Evolutionary conservation across 2,113 vertebrate species (phyloP).

Genomic region (Microtus richardsoni): DNA sequence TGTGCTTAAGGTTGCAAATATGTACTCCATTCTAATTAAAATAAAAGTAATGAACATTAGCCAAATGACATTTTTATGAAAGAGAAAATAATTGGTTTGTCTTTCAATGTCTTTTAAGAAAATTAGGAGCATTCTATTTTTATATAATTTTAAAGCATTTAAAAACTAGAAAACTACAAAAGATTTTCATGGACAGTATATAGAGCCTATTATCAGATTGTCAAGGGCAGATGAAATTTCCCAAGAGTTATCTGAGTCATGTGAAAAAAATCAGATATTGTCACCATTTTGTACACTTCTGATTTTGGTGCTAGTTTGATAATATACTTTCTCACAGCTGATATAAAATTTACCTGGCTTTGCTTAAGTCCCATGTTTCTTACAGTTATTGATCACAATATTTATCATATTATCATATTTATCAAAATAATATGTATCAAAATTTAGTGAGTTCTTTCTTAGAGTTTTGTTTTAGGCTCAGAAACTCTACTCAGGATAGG

Average conservation of each 20-base stretch:
- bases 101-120: slow-evolving; percentile 11
- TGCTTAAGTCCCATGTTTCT: slow-evolving; percentile 24
- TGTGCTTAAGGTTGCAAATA: slow-evolving; percentile 12
- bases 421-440: not conserved
- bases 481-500: not conserved
- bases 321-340: not conserved
- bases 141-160: slow-evolving; percentile 16
- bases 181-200: not conserved
- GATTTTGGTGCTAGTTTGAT: slow-evolving; percentile 40
- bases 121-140: not conserved
- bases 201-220: not conserved
- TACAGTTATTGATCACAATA: not conserved
- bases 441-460: slow-evolving; percentile 57
- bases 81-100: slow-evolving; percentile 40
- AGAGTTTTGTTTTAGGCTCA: slow-evolving; percentile 37
- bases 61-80: slow-evolving; percentile 20
- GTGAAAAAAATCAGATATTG: slow-evolving; percentile 34
- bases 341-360: slow-evolving; percentile 16
- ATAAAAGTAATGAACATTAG: not conserved
- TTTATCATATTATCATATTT: slow-evolving; percentile 34
- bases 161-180: slow-evolving; percentile 26
- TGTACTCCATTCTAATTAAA: slow-evolving; percentile 46
- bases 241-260: slow-evolving; percentile 7
- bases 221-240: slow-evolving; percentile 15
- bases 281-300: slow-evolving; percentile 20